phyloP scores from a whole-genome alignment of 2,113 vertebrate species.

The Oceanodroma tethys region DNA sequence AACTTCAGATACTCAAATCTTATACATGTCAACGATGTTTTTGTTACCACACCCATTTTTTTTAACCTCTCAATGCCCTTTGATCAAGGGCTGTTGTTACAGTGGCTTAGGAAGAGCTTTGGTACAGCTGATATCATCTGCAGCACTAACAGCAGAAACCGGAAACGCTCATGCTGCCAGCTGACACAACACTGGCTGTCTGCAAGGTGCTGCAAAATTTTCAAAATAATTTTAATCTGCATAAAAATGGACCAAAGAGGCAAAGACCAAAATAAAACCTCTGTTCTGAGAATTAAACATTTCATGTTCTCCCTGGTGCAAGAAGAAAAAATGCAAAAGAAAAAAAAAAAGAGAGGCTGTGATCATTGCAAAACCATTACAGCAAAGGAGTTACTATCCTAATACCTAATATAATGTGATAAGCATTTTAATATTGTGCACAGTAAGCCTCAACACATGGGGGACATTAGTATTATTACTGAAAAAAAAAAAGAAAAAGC shows the following conservation, averaged over 20 bases:
- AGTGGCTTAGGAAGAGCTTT: background rate
- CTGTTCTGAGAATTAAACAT: background rate
- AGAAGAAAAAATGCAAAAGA: background rate
- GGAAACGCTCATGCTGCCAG: background rate
- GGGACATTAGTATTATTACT: background rate
- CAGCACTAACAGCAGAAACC: background rate
- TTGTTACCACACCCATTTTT: background rate
- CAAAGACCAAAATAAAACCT: background rate
- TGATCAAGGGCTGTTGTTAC: background rate
- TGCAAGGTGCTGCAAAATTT: background rate
- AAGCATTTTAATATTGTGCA: background rate
- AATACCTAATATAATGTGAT: background rate
- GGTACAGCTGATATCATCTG: background rate
- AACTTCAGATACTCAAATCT: background rate
- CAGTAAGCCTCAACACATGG: background rate
- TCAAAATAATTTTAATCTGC: background rate
- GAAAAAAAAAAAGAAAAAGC: background rate
- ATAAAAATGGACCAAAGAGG: background rate
- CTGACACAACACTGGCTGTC: background rate
- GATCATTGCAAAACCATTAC: background rate
- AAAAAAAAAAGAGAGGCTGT: background rate
- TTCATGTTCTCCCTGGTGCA: background rate
- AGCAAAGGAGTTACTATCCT: background rate
- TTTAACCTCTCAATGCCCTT: conserved; percentile 21
- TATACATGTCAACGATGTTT: background rate